Evolutionary conservation across 2,888 invertebrate species (phyloP).

Genomic region (Trichacis sp.): DNA sequence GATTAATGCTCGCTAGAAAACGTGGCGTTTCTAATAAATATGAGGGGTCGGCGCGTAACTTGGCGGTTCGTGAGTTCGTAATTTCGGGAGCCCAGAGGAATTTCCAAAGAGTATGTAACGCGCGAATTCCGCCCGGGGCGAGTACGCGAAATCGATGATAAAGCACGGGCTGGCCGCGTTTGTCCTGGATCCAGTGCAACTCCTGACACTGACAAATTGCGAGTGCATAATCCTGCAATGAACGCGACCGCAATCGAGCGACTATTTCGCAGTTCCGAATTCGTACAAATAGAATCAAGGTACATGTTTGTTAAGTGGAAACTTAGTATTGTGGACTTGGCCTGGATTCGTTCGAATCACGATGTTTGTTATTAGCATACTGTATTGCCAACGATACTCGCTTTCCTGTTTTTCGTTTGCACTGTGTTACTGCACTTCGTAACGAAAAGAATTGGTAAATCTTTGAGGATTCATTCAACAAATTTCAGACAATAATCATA

Average conservation of each 20-base stretch:
- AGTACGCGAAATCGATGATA: too few species aligned
- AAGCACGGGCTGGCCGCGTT: neutral
- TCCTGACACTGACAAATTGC: neutral
- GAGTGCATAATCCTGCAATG: constrained; percentile 9
- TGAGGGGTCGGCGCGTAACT: constrained; percentile 10
- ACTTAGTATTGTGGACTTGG: constrained; percentile 9
- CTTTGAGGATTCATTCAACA: too few species aligned
- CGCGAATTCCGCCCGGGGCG: too few species aligned
- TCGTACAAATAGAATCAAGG: constrained; percentile 13
- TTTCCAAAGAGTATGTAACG: too few species aligned
- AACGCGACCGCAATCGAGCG: neutral
- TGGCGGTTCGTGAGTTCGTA: neutral
- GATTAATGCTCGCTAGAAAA: neutral
- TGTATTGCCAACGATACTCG: constrained; percentile 5
- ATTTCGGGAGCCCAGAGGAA: too few species aligned
- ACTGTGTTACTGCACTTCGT: constrained; percentile 5
- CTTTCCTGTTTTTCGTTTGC: neutral
- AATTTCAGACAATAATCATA: too few species aligned
- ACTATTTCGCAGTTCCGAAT: constrained; percentile 10
- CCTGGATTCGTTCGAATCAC: neutral
- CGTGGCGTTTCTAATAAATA: constrained; percentile 6
- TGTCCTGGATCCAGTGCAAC: too few species aligned
- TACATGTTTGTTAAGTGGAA: constrained; percentile 22
- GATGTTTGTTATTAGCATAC: constrained; percentile 15
- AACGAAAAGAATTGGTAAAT: neutral